A percentile compares a stretch with the other conserved stretches of the same genome.
Conservation (phyloP, 1,140 invertebrate species). For the Bicyclus anynana region DNA sequence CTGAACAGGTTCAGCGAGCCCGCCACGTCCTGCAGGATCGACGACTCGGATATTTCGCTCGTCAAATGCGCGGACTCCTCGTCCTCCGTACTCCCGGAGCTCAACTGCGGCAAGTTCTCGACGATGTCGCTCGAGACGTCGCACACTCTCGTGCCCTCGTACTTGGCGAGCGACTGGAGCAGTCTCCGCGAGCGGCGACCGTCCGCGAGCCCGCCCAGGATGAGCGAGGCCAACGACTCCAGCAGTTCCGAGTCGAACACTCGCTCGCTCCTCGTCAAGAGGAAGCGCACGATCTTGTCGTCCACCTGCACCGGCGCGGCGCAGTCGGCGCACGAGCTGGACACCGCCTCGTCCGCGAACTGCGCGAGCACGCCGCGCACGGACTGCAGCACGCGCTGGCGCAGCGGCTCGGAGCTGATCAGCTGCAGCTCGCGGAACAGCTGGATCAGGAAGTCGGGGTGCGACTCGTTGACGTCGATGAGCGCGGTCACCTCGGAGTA, state of each 20-base stretch:
- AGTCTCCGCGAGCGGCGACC: constrained; percentile 51
- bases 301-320: constrained; percentile 49
- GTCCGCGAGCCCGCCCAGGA: constrained; percentile 41
- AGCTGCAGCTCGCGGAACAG: constrained; percentile 81
- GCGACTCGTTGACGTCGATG: constrained; percentile 82
- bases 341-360: constrained; percentile 36
- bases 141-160: constrained; percentile 60
- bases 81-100: constrained; percentile 34
- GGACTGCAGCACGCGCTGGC: constrained; percentile 79
- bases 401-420: constrained; percentile 81
- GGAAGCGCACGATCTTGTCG: constrained; percentile 68
- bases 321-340: constrained; percentile 36
- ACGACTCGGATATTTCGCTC: constrained; percentile 51
- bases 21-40: constrained; percentile 63
- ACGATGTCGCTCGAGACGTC: constrained; percentile 67
- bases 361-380: constrained; percentile 76
- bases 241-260: constrained; percentile 62
- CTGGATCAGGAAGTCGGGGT: constrained; percentile 83
- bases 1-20: constrained; percentile 65
- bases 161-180: constrained; percentile 58
- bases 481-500: constrained; percentile 84
- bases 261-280: constrained; percentile 60
- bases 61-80: constrained; percentile 41
- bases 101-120: constrained; percentile 55
- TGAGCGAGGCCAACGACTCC: constrained; percentile 51